Evolutionary conservation across 2,113 vertebrate species (phyloP).

Genomic region (Cyphotilapia sp.): DNA sequence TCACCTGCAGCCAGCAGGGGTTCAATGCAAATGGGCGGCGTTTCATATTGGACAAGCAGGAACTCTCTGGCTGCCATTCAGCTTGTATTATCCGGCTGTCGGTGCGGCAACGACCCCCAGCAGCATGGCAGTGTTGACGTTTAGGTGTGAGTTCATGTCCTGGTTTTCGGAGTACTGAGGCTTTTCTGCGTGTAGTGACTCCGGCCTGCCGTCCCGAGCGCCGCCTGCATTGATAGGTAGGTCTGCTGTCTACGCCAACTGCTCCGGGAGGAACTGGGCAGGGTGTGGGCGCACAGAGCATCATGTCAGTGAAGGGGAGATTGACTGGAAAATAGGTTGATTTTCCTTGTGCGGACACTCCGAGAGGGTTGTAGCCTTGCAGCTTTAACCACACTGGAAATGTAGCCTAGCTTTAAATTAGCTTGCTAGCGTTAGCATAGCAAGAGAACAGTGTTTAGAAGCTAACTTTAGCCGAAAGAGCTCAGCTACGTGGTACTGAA

Average conservation of each 20-base stretch:
- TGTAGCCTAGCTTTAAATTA: neutral
- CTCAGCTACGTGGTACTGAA: neutral
- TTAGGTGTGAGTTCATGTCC: neutral
- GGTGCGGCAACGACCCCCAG: neutral
- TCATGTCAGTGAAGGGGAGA: neutral
- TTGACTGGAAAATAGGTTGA: neutral
- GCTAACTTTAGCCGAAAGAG: conserved; percentile 25
- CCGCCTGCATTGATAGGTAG: conserved; percentile 7
- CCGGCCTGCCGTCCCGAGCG: conserved; percentile 15
- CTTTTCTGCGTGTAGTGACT: neutral
- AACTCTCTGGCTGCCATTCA: neutral
- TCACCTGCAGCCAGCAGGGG: conserved; percentile 37
- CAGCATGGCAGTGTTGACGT: neutral
- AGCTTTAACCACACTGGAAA: neutral
- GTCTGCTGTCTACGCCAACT: conserved; percentile 5
- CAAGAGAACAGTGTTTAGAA: neutral
- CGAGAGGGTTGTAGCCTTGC: neutral
- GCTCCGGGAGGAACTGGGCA: neutral
- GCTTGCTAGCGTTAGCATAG: conserved; percentile 10
- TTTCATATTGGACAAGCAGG: neutral
- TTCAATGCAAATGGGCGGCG: conserved; percentile 36
- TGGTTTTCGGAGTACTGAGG: neutral
- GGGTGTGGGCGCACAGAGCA: conserved; percentile 13
- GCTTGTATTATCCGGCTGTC: neutral
- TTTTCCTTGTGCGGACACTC: neutral